Evolutionary conservation across 2,888 invertebrate genomes (phyloP).

Genomic region (Diarsia rubi): DNA sequence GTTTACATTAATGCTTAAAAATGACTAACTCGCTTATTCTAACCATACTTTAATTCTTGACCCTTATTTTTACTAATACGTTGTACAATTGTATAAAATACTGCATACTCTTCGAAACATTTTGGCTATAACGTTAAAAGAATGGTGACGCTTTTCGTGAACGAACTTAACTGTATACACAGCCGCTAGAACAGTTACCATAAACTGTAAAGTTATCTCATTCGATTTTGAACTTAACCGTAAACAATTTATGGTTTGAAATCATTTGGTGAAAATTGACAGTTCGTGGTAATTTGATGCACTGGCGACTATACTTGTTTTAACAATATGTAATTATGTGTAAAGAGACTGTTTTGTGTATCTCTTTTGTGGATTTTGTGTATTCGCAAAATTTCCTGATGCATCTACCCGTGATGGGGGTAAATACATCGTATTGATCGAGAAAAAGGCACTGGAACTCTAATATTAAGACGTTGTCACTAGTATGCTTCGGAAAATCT

Average conservation of each 20-base stretch:
- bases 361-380: not conserved
- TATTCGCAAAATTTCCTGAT: not conserved
- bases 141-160: not conserved
- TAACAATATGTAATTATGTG: not conserved
- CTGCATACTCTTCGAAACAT: conserved; percentile 5
- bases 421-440: not conserved
- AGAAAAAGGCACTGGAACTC: not conserved
- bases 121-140: conserved; percentile 5
- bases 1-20: conserved; percentile 35
- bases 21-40: conserved; percentile 38
- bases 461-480: not conserved
- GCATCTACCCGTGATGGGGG: not conserved
- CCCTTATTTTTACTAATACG: conserved; percentile 8
- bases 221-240: too few species aligned
- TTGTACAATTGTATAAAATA: conserved; percentile 27
- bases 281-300: too few species aligned
- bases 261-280: too few species aligned
- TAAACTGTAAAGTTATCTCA: too few species aligned
- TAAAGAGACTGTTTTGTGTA: not conserved
- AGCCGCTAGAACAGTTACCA: too few species aligned
- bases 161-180: not conserved
- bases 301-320: not conserved
- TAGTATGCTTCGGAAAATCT: not conserved
- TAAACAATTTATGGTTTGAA: too few species aligned
- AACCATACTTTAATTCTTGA: conserved; percentile 5